Evolutionary conservation across 2,888 invertebrate species (phyloP), one percentile per base, ranked within the genome.

Genomic region (Microctonus hyperodae): DNA sequence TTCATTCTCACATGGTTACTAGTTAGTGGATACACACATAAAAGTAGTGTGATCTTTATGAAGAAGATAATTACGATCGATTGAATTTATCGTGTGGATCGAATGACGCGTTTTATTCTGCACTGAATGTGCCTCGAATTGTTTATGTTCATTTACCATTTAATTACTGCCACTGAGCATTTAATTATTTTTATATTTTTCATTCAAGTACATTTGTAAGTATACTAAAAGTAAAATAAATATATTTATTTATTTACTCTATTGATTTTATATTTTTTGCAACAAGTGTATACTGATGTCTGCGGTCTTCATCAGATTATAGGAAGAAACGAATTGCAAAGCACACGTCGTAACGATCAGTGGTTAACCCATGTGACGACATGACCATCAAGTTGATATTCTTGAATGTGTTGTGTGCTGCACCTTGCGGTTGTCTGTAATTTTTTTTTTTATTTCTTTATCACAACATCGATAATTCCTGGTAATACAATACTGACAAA

Each of bases 401-500:
- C 16, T 11, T 28, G 31, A 11, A 23, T 25, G n/a, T 25, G 40
- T 13, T 31, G n/a, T 1, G n/a, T 56, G 56, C 57, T 66, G 69
- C 72, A 73, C 72, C 74, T 76, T 73, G 76, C 70, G 74, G 75
- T 72, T 56, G n/a, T 9, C 31, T 22, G 7, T 2, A 57, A 70
- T 65, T 73, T 73, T 68, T 31, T 59, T 64, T 60, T 60, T 56
- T 44, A 48, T 57, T 56, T 44, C 31, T 28, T 22, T 25, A 58
- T 35, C 40, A 44, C 35, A 59, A 23, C 51, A 50, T 65, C 37
- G n/a, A 65, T 76, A 74, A 79, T 81, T 80, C 78, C 73, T 66
- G 70, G 82, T 82, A 81, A 82, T 77, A 65, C 73, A 72, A 82
- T 76, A 79, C 76, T 69, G 74, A 70, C 76, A 76, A 80, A 77